phyloP scores from a whole-genome alignment of 1,140 invertebrate species.

The Scaptomyza pallida region DNA sequence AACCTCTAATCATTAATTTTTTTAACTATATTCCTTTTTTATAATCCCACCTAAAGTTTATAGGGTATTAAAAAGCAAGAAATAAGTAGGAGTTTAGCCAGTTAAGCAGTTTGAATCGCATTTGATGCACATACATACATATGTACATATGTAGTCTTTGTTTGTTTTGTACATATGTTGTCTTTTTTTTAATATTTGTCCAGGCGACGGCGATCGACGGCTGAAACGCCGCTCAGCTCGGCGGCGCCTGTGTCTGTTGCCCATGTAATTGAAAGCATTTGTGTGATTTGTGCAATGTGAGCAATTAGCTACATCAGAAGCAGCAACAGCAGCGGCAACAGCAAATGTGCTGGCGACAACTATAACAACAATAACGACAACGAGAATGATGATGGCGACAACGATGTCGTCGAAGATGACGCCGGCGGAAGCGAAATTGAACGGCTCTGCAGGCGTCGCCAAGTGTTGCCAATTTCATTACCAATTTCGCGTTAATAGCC shows the following conservation, averaged over 20 bases:
- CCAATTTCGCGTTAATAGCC: conserved; percentile 63
- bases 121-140: neutral
- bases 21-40: too few species aligned
- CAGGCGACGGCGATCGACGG: conserved; percentile 49
- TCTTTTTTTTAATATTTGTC: conserved; percentile 66
- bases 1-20: too few species aligned
- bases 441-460: conserved; percentile 13
- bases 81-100: conserved; percentile 2
- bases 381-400: neutral
- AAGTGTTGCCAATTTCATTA: conserved; percentile 77
- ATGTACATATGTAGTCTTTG: neutral
- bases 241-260: conserved; percentile 40
- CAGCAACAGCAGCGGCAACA: too few species aligned
- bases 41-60: too few species aligned
- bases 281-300: conserved; percentile 80
- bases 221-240: too few species aligned
- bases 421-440: conserved; percentile 47
- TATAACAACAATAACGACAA: conserved; percentile 15
- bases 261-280: conserved; percentile 80
- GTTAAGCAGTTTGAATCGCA: neutral
- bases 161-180: conserved; percentile 28
- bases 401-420: conserved; percentile 2
- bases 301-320: conserved; percentile 50
- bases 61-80: conserved; percentile 10
- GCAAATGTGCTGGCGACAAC: conserved; percentile 19